phyloP scores from a whole-genome alignment of 2,113 vertebrate genomes.

The Echinops telfairi region DNA sequence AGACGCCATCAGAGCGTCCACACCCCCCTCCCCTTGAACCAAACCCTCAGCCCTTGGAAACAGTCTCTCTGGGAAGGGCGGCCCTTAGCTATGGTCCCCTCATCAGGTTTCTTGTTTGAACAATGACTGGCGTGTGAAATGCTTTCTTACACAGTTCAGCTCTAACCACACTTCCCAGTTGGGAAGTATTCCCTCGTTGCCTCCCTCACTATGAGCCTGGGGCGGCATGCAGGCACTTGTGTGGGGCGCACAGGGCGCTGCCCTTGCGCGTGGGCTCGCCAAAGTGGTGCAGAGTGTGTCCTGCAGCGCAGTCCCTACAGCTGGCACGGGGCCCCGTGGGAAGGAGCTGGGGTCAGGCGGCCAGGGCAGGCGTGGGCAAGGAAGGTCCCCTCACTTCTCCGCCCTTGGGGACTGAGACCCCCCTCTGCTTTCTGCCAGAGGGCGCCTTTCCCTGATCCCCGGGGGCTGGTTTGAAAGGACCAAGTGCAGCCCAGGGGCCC shows the following conservation, averaged over 20 bases:
- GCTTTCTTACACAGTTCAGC: neutral
- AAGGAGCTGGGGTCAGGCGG: slow-evolving; percentile 60
- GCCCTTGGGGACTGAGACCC: neutral
- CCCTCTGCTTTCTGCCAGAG: neutral
- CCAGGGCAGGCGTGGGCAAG: neutral
- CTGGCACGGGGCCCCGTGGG: slow-evolving; percentile 87
- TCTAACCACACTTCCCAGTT: neutral
- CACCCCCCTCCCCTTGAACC: neutral
- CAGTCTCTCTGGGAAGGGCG: neutral
- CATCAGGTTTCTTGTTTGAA: neutral
- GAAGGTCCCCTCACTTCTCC: neutral
- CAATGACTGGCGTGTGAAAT: too few species aligned
- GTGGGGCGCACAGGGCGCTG: neutral
- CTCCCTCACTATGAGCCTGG: neutral
- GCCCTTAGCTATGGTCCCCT: neutral
- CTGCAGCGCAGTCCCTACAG: slow-evolving; percentile 92
- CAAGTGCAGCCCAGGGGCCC: neutral
- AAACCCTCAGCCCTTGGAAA: neutral
- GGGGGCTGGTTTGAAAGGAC: neutral
- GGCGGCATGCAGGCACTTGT: neutral
- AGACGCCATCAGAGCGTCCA: neutral
- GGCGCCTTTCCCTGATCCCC: neutral
- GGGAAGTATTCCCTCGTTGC: too few species aligned
- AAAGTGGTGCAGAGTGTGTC: slow-evolving; percentile 91
- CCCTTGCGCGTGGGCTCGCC: slow-evolving; percentile 84